Conservation (phyloP, 2,888 invertebrate genomes). For the Eudemis profundana region DNA sequence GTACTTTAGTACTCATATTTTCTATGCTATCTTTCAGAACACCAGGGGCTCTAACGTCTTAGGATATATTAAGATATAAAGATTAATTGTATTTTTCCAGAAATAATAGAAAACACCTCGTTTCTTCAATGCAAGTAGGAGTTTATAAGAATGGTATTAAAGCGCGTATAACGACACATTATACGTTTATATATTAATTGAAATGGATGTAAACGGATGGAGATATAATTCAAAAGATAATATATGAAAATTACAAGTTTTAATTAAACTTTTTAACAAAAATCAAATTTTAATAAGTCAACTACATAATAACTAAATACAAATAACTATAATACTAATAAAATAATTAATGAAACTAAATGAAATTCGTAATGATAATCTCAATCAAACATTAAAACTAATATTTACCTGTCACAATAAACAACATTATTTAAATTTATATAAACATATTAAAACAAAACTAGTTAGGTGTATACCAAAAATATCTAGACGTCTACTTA, state of each 20-base stretch:
- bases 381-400: slow-evolving; percentile 43
- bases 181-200: not conserved
- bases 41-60: too few relatives aligned
- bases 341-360: slow-evolving; percentile 42
- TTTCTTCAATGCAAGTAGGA: too few relatives aligned
- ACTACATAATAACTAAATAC: slow-evolving; percentile 38
- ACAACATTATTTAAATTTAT: slow-evolving; percentile 13
- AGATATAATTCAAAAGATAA: slow-evolving; percentile 50
- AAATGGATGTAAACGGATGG: slow-evolving; percentile 21
- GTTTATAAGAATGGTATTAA: too few relatives aligned
- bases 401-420: slow-evolving; percentile 37
- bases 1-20: too few relatives aligned
- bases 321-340: slow-evolving; percentile 41
- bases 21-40: too few relatives aligned
- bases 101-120: too few relatives aligned
- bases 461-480: slow-evolving; percentile 46
- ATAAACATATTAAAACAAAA: slow-evolving; percentile 37
- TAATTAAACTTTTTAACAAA: slow-evolving; percentile 44
- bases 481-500: slow-evolving; percentile 48
- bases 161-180: not conserved
- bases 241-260: slow-evolving; percentile 50
- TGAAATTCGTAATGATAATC: slow-evolving; percentile 51
- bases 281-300: slow-evolving; percentile 45
- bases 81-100: too few relatives aligned
- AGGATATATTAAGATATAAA: too few relatives aligned